Evolutionary conservation across 2,888 invertebrate genomes (phyloP).

Genomic region (Neoascia interrupta): DNA sequence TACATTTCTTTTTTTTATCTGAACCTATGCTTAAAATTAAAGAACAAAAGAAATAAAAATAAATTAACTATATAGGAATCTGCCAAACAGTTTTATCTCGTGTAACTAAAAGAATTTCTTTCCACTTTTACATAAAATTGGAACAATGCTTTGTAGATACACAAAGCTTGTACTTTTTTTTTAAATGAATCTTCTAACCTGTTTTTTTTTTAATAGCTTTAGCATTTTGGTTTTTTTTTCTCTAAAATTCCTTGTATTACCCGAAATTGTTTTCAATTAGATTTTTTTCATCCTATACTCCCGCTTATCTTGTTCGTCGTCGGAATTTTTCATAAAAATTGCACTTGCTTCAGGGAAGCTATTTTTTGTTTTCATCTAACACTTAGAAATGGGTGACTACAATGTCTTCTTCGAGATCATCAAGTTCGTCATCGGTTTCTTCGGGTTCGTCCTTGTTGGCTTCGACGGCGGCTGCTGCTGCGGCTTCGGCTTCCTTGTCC

Average conservation of each 20-base stretch:
- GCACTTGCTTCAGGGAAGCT: slow-evolving; percentile 63
- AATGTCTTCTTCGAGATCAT: slow-evolving; percentile 93
- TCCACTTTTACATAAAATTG: slow-evolving; percentile 39
- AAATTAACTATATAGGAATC: slow-evolving; percentile 69
- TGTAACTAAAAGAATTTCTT: slow-evolving; percentile 54
- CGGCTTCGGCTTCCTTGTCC: slow-evolving; percentile 84
- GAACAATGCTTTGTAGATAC: slow-evolving; percentile 42
- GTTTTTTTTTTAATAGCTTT: slow-evolving; percentile 20
- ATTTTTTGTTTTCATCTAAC: not conserved
- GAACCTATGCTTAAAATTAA: slow-evolving; percentile 43
- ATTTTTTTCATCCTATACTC: slow-evolving; percentile 30
- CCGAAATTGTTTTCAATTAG: slow-evolving; percentile 22
- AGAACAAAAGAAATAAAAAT: slow-evolving; percentile 61
- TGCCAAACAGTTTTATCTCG: slow-evolving; percentile 48
- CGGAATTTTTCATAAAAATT: slow-evolving; percentile 51
- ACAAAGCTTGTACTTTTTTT: not conserved
- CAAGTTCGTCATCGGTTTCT: slow-evolving; percentile 92
- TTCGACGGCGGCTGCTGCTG: slow-evolving; percentile 73
- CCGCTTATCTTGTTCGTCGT: slow-evolving; percentile 40
- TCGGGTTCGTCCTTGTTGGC: slow-evolving; percentile 80
- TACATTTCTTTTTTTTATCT: not conserved
- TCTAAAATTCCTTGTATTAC: slow-evolving; percentile 40
- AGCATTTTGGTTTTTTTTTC: slow-evolving; percentile 19
- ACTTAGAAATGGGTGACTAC: slow-evolving; percentile 89
- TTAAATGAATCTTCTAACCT: slow-evolving; percentile 29